phyloP scores from a whole-genome alignment of 92 coral and sea anemone genomes.

The Chrysogorgia sp. region DNA sequence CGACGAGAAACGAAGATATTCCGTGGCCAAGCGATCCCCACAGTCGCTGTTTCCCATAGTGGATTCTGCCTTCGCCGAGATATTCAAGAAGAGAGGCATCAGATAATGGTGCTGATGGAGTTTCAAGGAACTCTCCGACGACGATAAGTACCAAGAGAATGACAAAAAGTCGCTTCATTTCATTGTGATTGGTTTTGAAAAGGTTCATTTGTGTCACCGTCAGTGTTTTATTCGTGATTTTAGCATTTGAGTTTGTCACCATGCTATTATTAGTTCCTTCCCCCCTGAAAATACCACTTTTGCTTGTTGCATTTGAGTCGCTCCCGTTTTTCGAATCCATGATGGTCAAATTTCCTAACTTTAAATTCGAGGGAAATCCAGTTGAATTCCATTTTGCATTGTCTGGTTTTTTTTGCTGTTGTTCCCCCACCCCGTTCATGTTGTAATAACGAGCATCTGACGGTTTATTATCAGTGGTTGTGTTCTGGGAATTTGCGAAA shows the following conservation, averaged over 20 bases:
- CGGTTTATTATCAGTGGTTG: constrained; percentile 9
- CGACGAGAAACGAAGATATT: constrained; percentile 86
- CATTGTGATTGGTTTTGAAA: constrained; percentile 75
- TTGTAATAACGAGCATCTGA: constrained; percentile 28
- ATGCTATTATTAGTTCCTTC: background rate
- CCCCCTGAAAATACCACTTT: background rate
- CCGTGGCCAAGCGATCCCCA: constrained; percentile 99
- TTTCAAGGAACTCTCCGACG: constrained; percentile 93
- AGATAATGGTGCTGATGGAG: constrained; percentile 88
- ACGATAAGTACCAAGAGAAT: constrained; percentile 83
- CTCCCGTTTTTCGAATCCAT: background rate
- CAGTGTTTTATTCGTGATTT: constrained; percentile 7
- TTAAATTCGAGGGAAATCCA: background rate
- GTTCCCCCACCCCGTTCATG: constrained; percentile 28
- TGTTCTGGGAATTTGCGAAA: constrained; percentile 20
- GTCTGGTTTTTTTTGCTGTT: background rate
- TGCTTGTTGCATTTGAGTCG: background rate
- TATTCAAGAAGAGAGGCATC: constrained; percentile 94
- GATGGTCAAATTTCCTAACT: background rate
- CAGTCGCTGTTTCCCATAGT: constrained; percentile 93
- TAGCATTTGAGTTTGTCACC: background rate
- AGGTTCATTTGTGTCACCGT: constrained; percentile 61
- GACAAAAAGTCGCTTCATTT: constrained; percentile 81
- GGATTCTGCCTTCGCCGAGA: constrained; percentile 94
- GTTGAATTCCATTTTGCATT: background rate